These are phyloP conservation scores for Drosophila arizonae DNA, from an alignment of 1,140 invertebrate species.

Conservation along the genomic window DNA sequence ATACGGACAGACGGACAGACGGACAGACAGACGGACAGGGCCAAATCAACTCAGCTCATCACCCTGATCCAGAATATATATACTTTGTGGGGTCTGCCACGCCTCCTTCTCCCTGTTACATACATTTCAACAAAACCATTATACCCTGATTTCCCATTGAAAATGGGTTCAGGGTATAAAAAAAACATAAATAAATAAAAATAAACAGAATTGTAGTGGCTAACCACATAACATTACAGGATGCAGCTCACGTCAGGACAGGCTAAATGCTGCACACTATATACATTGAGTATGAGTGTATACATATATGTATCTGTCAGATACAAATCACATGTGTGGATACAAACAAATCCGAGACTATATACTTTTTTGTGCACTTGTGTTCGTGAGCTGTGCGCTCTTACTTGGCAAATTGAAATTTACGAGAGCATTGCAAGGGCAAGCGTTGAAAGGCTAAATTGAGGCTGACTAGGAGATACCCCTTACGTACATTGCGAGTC, in stretches of 20 bases:
- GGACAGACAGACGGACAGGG: no score
- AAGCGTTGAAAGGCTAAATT: slow-evolving; percentile 5
- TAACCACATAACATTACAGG: slow-evolving; percentile 27
- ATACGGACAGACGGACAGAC: no score
- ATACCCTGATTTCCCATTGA: no score
- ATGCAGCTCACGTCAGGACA: not conserved
- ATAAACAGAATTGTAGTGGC: slow-evolving; percentile 53
- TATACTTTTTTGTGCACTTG: slow-evolving; percentile 6
- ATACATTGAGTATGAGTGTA: not conserved
- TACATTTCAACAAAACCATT: no score
- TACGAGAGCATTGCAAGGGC: slow-evolving; percentile 44
- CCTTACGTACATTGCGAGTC: not conserved
- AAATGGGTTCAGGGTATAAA: no score
- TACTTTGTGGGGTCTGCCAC: no score
- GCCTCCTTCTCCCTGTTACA: no score
- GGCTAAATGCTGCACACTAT: not conserved
- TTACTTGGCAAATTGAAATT: slow-evolving; percentile 63
- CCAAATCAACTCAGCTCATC: no score
- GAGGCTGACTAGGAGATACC: slow-evolving; percentile 7
- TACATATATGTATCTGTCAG: slow-evolving; percentile 19
- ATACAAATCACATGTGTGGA: slow-evolving; percentile 20
- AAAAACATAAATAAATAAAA: no score
- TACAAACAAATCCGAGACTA: slow-evolving; percentile 14
- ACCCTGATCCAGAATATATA: no score
- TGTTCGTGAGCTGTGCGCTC: slow-evolving; percentile 27